phyloP scores from a whole-genome alignment of 2,888 invertebrate genomes.

The Ellobium chinense region DNA sequence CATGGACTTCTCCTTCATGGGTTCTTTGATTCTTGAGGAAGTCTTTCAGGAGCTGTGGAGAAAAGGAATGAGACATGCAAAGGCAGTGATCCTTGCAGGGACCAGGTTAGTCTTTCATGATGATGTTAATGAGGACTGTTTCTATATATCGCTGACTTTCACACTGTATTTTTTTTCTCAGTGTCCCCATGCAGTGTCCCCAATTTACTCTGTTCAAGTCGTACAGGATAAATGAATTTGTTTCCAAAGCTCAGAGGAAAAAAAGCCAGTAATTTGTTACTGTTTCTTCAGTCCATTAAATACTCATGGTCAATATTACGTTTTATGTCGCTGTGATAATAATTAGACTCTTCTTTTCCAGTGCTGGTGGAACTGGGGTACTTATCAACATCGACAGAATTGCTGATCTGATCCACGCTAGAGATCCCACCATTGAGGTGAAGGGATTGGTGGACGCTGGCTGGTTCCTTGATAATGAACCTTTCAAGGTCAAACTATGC shows the following conservation, averaged over 20 bases:
- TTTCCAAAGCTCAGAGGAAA: neutral
- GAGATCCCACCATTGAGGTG: constrained; percentile 81
- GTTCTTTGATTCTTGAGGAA: constrained; percentile 90
- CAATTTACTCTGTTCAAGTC: no score
- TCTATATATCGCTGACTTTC: no score
- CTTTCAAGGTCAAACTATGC: constrained; percentile 82
- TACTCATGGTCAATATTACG: neutral
- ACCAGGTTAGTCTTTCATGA: no score
- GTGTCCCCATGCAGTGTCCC: no score
- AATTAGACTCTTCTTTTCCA: constrained; percentile 77
- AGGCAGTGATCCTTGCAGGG: constrained; percentile 88
- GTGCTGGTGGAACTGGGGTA: constrained; percentile 96
- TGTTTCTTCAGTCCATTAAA: neutral
- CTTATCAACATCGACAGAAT: constrained; percentile 93
- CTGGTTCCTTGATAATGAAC: constrained; percentile 94
- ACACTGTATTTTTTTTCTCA: no score
- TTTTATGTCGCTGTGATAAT: neutral
- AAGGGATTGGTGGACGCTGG: constrained; percentile 94
- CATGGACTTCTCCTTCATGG: constrained; percentile 90
- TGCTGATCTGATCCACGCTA: constrained; percentile 83
- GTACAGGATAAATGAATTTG: neutral
- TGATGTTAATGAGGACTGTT: no score
- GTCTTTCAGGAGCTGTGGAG: constrained; percentile 83
- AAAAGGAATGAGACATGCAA: constrained; percentile 85
- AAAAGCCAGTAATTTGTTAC: no score